Conservation (phyloP, 2,113 vertebrate species). For the Capreolus pygargus region DNA sequence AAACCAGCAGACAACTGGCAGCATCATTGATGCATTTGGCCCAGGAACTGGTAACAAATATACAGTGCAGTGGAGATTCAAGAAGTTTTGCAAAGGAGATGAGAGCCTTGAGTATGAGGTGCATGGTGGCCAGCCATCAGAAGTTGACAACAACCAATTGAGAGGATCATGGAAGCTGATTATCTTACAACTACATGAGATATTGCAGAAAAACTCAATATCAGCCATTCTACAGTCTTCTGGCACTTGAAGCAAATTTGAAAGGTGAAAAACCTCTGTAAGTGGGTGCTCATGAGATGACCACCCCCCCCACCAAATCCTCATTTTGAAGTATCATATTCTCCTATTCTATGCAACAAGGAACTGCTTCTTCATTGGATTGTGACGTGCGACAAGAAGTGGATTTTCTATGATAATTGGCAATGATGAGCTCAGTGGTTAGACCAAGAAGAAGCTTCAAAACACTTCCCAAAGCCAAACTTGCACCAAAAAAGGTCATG, state of each 20-base stretch:
- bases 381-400: neutral
- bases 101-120: neutral
- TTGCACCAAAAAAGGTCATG: neutral
- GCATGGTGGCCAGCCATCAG: neutral
- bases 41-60: neutral
- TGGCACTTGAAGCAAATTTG: neutral
- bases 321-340: neutral
- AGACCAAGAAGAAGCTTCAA: neutral
- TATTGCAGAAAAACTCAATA: neutral
- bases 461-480: neutral
- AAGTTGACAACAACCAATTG: neutral
- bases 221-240: neutral
- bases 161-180: neutral
- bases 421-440: neutral
- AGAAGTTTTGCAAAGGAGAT: neutral
- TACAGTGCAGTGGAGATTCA: neutral
- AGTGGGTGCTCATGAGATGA: neutral
- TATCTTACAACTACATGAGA: neutral
- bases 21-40: neutral
- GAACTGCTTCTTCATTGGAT: neutral
- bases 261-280: neutral
- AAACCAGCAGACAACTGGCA: neutral
- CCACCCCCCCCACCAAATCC: neutral
- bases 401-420: neutral
- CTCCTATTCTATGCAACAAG: neutral